phyloP scores from a whole-genome alignment of 2,797 vertebrate species.

The Xenopus petersii region DNA sequence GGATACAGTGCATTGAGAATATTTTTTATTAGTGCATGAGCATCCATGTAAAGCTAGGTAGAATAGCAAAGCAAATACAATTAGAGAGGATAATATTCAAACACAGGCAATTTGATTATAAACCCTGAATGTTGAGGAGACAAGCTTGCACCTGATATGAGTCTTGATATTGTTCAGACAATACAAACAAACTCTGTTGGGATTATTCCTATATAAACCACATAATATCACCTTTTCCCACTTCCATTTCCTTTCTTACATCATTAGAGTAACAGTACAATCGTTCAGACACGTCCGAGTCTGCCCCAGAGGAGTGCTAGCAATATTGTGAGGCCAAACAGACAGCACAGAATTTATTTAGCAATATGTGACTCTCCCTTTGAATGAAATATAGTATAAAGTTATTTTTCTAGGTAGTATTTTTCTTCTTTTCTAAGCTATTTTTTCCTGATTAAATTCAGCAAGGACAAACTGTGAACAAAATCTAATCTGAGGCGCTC shows the following conservation, averaged over 20 bases:
- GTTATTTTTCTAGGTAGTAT: not conserved
- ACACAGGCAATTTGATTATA: too few species aligned
- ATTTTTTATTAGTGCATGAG: too few species aligned
- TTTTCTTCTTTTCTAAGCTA: not conserved
- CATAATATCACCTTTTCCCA: not conserved
- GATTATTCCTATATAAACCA: constrained; percentile 9
- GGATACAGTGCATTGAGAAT: too few species aligned
- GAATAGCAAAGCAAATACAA: too few species aligned
- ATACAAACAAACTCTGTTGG: not conserved
- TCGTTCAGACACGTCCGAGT: not conserved
- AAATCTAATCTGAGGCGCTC: not conserved
- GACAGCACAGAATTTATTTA: not conserved
- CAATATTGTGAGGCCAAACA: too few species aligned
- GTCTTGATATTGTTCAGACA: constrained; percentile 4
- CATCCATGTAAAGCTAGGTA: too few species aligned
- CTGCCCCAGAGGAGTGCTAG: not conserved
- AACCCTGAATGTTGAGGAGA: not conserved
- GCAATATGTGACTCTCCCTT: not conserved
- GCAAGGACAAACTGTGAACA: not conserved
- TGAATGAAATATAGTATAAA: not conserved
- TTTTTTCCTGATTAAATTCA: not conserved
- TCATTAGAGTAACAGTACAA: constrained; percentile 10
- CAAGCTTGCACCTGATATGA: constrained; percentile 5
- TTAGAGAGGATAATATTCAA: too few species aligned
- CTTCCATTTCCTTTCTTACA: not conserved